Conservation (phyloP, 2,113 vertebrate genomes). For the Tetrax tetrax region DNA sequence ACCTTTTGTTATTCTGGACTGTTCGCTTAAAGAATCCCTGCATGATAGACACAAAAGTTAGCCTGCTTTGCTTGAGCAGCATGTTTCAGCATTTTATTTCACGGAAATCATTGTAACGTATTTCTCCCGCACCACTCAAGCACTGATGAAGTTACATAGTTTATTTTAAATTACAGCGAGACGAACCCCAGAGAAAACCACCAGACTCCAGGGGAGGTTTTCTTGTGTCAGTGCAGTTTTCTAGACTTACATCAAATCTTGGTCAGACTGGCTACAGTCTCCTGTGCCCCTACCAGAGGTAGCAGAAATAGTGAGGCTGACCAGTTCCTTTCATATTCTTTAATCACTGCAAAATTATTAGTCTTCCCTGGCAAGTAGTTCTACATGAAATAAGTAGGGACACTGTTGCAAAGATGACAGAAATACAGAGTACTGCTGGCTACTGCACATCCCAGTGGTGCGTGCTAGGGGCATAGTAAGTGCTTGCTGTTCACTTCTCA, state of each 20-base stretch:
- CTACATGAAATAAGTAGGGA: neutral
- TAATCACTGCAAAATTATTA: neutral
- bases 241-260: neutral
- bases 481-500: neutral
- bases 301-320: neutral
- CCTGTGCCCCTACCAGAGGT: neutral
- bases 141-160: neutral
- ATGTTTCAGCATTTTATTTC: conserved; percentile 10
- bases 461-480: neutral
- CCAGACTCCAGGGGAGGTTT: neutral
- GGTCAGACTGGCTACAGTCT: neutral
- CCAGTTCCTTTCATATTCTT: neutral
- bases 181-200: neutral
- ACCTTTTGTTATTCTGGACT: conserved; percentile 99
- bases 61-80: neutral
- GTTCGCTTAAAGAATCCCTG: conserved; percentile 99
- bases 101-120: conserved; percentile 19
- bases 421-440: neutral
- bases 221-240: neutral
- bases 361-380: neutral
- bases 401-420: neutral
- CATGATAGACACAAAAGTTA: conserved; percentile 73
- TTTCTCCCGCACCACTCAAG: neutral
- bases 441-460: neutral
- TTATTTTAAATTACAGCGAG: conserved; percentile 38